Evolutionary conservation across 2,113 vertebrate genomes (phyloP).

Genomic region (Dicerorhinus sumatrensis): DNA sequence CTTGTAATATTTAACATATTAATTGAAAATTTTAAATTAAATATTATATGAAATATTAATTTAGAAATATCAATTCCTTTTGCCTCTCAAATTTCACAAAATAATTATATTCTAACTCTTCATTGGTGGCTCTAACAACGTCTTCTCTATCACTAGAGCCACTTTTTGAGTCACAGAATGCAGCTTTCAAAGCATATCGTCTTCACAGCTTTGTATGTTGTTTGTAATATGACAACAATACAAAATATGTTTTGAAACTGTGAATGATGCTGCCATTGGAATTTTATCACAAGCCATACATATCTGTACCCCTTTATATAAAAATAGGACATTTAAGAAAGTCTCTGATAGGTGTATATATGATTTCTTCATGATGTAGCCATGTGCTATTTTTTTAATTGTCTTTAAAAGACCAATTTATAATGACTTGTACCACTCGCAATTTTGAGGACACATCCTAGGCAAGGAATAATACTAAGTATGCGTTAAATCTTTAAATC

Average conservation of each 20-base stretch:
- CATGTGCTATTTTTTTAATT: not conserved
- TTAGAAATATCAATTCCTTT: not conserved
- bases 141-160: not conserved
- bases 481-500: not conserved
- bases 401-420: not conserved
- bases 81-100: slow-evolving; percentile 14
- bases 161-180: not conserved
- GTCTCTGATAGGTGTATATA: not conserved
- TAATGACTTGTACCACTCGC: not conserved
- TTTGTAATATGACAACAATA: not conserved
- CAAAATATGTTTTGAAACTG: not conserved
- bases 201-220: not conserved
- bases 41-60: slow-evolving; percentile 1
- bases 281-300: not conserved
- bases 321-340: not conserved
- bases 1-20: not conserved
- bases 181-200: not conserved
- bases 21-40: slow-evolving; percentile 16
- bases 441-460: not conserved
- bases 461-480: not conserved
- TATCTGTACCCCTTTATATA: not conserved
- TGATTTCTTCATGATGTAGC: not conserved
- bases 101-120: not conserved
- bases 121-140: not conserved
- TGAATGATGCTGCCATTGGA: not conserved